Conservation (phyloP, 1,140 invertebrate species). For the Aphidius ervi region DNA sequence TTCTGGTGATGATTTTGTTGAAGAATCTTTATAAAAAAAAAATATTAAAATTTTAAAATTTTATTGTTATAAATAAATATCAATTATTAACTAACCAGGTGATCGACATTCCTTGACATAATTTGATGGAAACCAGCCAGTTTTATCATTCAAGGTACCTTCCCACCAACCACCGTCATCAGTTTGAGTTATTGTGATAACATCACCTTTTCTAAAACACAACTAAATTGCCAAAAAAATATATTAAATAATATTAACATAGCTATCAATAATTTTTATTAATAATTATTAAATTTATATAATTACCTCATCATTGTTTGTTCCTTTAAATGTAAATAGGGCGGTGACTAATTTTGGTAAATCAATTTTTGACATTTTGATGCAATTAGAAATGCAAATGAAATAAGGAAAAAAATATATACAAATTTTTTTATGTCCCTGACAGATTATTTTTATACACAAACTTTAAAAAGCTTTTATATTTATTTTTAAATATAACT, state of each 20-base stretch:
- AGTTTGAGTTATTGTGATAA: conserved; percentile 85
- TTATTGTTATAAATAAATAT: conserved; percentile 2
- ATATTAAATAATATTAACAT: neutral
- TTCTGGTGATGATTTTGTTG: conserved; percentile 60
- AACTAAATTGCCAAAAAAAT: conserved; percentile 59
- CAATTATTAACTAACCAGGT: conserved; percentile 35
- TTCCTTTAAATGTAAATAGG: conserved; percentile 88
- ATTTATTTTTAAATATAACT: no score
- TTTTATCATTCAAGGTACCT: conserved; percentile 88
- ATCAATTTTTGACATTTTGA: conserved; percentile 44
- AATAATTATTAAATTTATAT: no score
- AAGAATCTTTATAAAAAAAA: conserved; percentile 42
- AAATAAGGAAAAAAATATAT: no score
- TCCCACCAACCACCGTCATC: conserved; percentile 98
- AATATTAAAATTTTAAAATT: neutral
- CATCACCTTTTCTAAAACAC: conserved; percentile 92
- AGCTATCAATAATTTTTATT: no score
- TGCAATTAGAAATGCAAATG: no score
- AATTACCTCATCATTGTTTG: conserved; percentile 92
- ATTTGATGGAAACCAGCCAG: conserved; percentile 98
- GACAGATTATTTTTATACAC: no score
- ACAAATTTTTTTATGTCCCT: no score
- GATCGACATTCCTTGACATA: conserved; percentile 88
- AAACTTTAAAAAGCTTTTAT: no score
- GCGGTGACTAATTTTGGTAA: conserved; percentile 80